Percentiles rank a stretch among this genome's conserved stretches.
These are phyloP conservation scores for Zaprionus lachaisei DNA, from an alignment of 1,140 invertebrate species.

Conservation along the genomic window DNA sequence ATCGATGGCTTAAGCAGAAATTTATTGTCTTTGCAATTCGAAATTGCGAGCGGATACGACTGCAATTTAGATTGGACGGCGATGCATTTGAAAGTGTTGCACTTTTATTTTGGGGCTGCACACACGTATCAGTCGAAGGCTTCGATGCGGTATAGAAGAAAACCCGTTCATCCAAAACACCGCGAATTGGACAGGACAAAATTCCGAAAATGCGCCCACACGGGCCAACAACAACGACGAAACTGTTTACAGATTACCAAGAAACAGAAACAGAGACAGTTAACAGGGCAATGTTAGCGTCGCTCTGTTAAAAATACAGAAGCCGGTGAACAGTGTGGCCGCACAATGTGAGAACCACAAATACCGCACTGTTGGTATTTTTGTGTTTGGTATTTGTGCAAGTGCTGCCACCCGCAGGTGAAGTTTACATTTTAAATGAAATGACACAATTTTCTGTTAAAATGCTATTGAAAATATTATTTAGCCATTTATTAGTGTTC, in stretches of 20 bases:
- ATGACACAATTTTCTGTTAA: background rate
- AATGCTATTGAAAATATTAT: slow-evolving; percentile 19
- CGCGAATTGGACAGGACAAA: slow-evolving; percentile 16
- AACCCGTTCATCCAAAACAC: slow-evolving; percentile 45
- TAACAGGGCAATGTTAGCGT: slow-evolving; percentile 1
- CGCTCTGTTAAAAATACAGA: slow-evolving; percentile 13
- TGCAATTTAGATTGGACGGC: slow-evolving; percentile 41
- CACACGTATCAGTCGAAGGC: slow-evolving; percentile 36
- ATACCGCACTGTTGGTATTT: background rate
- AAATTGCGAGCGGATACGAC: slow-evolving; percentile 3
- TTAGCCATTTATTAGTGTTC: slow-evolving; percentile 78
- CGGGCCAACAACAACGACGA: slow-evolving; percentile 34
- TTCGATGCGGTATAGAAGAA: slow-evolving; percentile 23
- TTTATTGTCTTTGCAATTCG: slow-evolving; percentile 36
- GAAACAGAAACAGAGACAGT: background rate
- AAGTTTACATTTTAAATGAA: background rate
- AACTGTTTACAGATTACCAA: slow-evolving; percentile 34
- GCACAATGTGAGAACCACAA: background rate
- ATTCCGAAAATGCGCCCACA: slow-evolving; percentile 21
- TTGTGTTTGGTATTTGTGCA: background rate
- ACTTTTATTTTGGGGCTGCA: slow-evolving; percentile 35
- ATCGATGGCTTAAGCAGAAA: slow-evolving; percentile 48
- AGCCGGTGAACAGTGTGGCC: slow-evolving; percentile 38
- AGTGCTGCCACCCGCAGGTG: slow-evolving; percentile 21
- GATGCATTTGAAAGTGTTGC: slow-evolving; percentile 48